Evolutionary conservation across 2,888 invertebrate species (phyloP).

Genomic region (Tryphoninae sp.): DNA sequence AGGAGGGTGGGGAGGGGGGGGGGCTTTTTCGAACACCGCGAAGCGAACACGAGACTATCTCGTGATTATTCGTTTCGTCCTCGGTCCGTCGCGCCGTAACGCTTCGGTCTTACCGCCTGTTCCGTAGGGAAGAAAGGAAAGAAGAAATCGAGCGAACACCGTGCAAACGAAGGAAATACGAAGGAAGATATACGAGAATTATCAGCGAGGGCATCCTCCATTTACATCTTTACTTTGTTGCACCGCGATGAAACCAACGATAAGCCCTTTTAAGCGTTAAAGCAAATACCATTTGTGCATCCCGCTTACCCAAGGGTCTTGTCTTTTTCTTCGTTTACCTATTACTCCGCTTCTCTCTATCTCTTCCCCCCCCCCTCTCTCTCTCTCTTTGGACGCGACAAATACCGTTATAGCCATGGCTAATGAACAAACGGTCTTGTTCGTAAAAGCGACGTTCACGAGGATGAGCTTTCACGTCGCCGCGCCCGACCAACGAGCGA

Average conservation of each 20-base stretch:
- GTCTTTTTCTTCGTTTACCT: not conserved
- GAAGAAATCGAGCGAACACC: not conserved
- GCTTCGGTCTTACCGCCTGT: slow-evolving; percentile 7
- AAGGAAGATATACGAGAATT: slow-evolving; percentile 21
- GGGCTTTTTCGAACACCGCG: slow-evolving; percentile 15
- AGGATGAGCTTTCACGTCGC: slow-evolving; percentile 52
- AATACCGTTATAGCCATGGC: slow-evolving; percentile 32
- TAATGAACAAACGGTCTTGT: slow-evolving; percentile 48
- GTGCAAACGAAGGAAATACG: not conserved
- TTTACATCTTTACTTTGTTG: slow-evolving; percentile 52
- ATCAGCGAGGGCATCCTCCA: slow-evolving; percentile 51
- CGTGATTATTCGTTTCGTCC: slow-evolving; percentile 40
- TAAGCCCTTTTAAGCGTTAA: slow-evolving; percentile 38
- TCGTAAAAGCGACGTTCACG: slow-evolving; percentile 22
- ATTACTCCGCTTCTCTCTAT: not conserved
- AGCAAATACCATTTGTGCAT: slow-evolving; percentile 11
- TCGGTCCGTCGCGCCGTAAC: slow-evolving; percentile 38
- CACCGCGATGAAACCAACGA: slow-evolving; percentile 52
- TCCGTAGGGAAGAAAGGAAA: not conserved
- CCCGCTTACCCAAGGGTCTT: not conserved
- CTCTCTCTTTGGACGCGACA: not conserved
- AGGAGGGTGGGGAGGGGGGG: no score
- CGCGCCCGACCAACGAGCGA: slow-evolving; percentile 16
- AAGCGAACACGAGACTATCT: slow-evolving; percentile 1
- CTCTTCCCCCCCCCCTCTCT: not conserved